Conservation (phyloP, 2,888 invertebrate genomes). For the Venustoraphidia nigricollis region DNA sequence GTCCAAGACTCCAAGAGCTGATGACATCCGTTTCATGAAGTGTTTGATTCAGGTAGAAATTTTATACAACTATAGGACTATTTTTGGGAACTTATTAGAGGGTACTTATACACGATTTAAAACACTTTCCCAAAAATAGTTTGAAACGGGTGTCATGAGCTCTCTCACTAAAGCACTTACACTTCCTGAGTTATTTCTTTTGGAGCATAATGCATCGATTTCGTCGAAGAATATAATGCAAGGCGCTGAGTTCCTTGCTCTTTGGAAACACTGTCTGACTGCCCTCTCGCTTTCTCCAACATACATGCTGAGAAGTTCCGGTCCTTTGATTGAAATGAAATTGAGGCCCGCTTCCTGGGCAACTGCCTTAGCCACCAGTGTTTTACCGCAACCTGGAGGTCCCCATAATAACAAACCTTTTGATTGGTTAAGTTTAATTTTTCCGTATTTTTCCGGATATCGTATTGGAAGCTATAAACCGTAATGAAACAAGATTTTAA, state of each 20-base stretch:
- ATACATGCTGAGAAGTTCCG: conserved; percentile 96
- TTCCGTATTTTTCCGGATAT: conserved; percentile 63
- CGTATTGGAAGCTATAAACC: conserved; percentile 66
- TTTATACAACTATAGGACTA: too few species aligned
- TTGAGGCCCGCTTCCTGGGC: conserved; percentile 98
- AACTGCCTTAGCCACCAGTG: conserved; percentile 91
- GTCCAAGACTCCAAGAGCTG: too few species aligned
- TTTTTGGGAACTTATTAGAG: too few species aligned
- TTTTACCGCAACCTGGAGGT: conserved; percentile 95
- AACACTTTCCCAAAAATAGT: too few species aligned
- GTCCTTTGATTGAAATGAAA: conserved; percentile 97
- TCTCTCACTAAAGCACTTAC: conserved; percentile 28
- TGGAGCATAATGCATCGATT: conserved; percentile 88
- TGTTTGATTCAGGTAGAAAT: too few species aligned
- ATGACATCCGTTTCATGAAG: too few species aligned
- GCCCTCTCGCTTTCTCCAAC: conserved; percentile 97
- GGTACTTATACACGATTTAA: too few species aligned
- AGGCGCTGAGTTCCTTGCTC: conserved; percentile 88
- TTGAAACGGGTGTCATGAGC: too few species aligned
- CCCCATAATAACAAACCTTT: conserved; percentile 90
- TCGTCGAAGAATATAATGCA: conserved; percentile 99
- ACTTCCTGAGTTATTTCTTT: conserved; percentile 60
- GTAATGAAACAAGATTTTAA: conserved; percentile 2
- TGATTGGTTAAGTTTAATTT: conserved; percentile 64
- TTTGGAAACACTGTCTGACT: conserved; percentile 87